Percentiles rank a stretch among this genome's conserved stretches.
phyloP scores from a whole-genome alignment of 2,113 vertebrate genomes.

The Ceyx margarethae region DNA sequence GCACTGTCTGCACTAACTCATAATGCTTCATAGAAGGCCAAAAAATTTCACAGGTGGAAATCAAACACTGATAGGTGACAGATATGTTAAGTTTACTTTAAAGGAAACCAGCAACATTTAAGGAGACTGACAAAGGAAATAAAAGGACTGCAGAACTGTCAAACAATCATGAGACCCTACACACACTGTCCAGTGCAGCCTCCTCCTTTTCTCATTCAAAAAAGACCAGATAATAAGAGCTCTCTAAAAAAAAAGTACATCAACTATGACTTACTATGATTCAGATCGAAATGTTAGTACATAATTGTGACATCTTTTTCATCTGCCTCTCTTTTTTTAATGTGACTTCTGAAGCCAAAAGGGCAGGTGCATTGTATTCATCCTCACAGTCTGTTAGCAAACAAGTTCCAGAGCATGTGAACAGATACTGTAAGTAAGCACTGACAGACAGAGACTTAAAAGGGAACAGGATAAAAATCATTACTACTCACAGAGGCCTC shows the following conservation, averaged over 20 bases:
- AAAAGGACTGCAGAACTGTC: neutral
- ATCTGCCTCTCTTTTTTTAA: neutral
- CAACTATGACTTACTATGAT: neutral
- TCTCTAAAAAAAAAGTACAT: neutral
- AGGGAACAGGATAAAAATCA: neutral
- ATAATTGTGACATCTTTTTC: neutral
- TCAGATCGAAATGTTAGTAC: neutral
- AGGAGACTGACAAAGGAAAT: neutral
- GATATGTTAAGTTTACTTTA: neutral
- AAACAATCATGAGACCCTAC: neutral
- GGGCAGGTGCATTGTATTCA: neutral
- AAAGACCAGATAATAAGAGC: neutral
- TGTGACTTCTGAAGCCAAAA: neutral
- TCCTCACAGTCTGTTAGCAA: neutral
- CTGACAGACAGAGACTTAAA: conserved; percentile 7
- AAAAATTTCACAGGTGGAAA: neutral
- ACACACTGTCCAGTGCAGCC: neutral
- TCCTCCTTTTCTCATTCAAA: neutral
- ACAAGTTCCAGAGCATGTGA: neutral
- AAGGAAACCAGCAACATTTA: neutral
- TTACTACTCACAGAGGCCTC: neutral
- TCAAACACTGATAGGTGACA: neutral
- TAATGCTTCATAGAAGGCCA: neutral
- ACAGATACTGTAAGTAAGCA: neutral
- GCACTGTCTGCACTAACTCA: neutral